Base-by-base conservation (phyloP, 2,113 vertebrate genomes). In the Anas platyrhynchos region DNA sequence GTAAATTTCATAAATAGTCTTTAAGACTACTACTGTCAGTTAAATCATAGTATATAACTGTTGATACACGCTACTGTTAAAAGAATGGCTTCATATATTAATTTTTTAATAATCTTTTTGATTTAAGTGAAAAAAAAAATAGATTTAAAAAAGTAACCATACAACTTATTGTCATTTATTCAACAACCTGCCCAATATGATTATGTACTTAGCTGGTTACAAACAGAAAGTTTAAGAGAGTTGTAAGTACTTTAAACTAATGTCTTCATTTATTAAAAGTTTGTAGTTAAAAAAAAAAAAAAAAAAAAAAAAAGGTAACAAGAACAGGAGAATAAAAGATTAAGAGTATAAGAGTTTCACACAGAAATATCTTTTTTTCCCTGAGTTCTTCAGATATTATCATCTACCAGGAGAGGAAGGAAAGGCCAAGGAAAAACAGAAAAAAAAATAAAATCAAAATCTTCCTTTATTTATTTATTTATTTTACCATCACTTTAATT, bases 321-420 rank as follows among this genome's bases (percentile, higher is more conserved):
- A 41, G 36, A 27, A 63, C 61, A 38, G 22, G 34, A 79, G 9
- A 75, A n/a, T 7, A 67, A 55, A 3, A 65, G 54, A 16, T 32
- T 22, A 34, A 4, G 8, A 56, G 0, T 4, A 41, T 22, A 32
- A 4, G 8, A 56, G 0, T 5, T 82, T 63, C 31, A 46, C 16
- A 67, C 5, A 55, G 11, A 44, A 86, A 73, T 12, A 21, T 0
- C 1, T 43, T 65, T 72, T 68, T 16, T 79, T 68, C 9, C 5
- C 41, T 46, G 16, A 58, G 27, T 36, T 67, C 46, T 87, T 82
- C 25, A 63, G 43, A 2, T 7, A 85, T 56, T 2, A 16, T 1
- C 66, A 78, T n/a, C 13, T 4, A 3, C 6, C 46, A 74, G 2
- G 2, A 77, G 3, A 59, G 22, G 38, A 77, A 61, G 25, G 76